Evolutionary conservation across 2,888 invertebrate species (phyloP).

Genomic region (Clusia tigrina): DNA sequence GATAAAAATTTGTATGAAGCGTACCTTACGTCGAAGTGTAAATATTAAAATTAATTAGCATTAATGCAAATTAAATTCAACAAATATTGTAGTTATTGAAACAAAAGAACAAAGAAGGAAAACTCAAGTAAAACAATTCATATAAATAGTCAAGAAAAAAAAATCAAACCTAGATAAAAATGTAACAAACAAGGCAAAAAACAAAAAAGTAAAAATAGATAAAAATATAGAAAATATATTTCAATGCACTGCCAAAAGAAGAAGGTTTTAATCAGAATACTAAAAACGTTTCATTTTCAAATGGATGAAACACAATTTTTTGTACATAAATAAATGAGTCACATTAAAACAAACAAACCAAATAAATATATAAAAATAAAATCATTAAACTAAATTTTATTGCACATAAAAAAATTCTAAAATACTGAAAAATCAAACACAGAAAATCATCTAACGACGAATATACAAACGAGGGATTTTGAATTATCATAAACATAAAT

Average conservation of each 20-base stretch:
- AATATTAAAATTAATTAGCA: conserved; percentile 16
- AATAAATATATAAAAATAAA: conserved; percentile 5
- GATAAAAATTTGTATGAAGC: conserved; percentile 42
- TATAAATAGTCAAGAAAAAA: conserved; percentile 38
- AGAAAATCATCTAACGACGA: conserved; percentile 37
- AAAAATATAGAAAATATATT: conserved; percentile 39
- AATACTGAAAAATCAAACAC: conserved; percentile 19
- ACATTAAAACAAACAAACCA: conserved; percentile 17
- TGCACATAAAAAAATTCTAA: conserved; percentile 33
- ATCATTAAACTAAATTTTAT: conserved; percentile 37
- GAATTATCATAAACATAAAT: too few relatives aligned
- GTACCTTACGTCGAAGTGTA: conserved; percentile 49
- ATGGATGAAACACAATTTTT: conserved; percentile 50
- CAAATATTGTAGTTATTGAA: conserved; percentile 40
- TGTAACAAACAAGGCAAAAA: conserved; percentile 16
- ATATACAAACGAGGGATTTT: conserved; percentile 19
- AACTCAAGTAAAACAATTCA: conserved; percentile 32
- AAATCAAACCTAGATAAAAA: conserved; percentile 7
- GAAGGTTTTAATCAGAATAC: conserved; percentile 56
- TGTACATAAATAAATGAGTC: conserved; percentile 28
- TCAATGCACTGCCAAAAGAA: conserved; percentile 61
- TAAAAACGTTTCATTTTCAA: conserved; percentile 55
- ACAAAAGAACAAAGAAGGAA: conserved; percentile 16
- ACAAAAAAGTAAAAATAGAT: conserved; percentile 39
- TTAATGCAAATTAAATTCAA: conserved; percentile 46